These are phyloP conservation scores for Salvator merianae DNA, from an alignment of 2,113 vertebrate species.

Conservation along the genomic window DNA sequence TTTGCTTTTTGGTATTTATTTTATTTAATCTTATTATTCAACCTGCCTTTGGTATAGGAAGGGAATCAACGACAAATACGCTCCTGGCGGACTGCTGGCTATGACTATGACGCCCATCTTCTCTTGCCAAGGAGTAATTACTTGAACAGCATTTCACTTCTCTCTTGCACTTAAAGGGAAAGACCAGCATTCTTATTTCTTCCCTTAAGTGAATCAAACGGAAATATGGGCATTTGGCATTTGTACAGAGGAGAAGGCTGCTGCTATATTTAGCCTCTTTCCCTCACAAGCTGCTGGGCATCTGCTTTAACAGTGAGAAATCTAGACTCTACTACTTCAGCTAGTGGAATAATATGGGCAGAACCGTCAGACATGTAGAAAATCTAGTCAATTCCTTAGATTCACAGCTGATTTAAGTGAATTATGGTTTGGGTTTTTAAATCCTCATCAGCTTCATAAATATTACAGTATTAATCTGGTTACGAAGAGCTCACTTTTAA, in stretches of 20 bases:
- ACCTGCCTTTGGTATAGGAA: too few species aligned
- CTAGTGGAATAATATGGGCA: slow-evolving; percentile 43
- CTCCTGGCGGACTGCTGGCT: neutral
- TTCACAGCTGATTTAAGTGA: neutral
- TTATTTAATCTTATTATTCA: too few species aligned
- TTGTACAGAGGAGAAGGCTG: slow-evolving; percentile 50
- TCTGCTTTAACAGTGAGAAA: slow-evolving; percentile 52
- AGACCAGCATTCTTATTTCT: slow-evolving; percentile 16
- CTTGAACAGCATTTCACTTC: neutral
- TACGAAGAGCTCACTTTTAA: neutral
- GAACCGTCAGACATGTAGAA: slow-evolving; percentile 6
- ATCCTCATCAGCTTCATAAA: neutral
- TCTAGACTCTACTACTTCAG: slow-evolving; percentile 23
- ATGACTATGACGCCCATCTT: neutral
- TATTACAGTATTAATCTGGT: too few species aligned
- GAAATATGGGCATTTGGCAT: slow-evolving; percentile 41
- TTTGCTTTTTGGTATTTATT: too few species aligned
- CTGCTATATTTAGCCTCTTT: slow-evolving; percentile 61
- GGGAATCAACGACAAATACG: neutral
- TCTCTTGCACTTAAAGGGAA: slow-evolving; percentile 55
- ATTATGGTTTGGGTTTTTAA: neutral
- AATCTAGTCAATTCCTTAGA: neutral
- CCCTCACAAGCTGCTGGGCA: slow-evolving; percentile 51
- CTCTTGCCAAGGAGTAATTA: neutral
- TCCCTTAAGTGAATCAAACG: neutral